A percentile compares a stretch with the other conserved stretches of the same genome.
These are phyloP conservation scores for Phylloscopus trochiloides DNA, from an alignment of 2,113 vertebrate genomes.

Conservation along the genomic window DNA sequence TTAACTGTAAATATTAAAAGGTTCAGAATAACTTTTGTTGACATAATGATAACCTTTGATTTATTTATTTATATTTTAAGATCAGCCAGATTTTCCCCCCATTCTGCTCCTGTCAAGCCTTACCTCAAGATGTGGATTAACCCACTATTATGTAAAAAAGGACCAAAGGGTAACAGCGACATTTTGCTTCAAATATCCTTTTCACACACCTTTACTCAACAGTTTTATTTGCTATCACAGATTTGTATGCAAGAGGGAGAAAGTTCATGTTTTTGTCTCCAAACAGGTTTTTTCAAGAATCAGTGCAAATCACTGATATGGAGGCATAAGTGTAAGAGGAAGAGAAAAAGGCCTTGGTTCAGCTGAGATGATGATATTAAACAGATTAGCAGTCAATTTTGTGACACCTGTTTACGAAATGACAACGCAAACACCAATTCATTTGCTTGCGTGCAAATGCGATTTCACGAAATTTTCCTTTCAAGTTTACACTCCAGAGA, in stretches of 20 bases:
- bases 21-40: neutral
- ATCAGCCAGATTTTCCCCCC: accelerated
- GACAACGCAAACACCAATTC: neutral
- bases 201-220: neutral
- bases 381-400: neutral
- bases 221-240: neutral
- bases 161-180: neutral
- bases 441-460: neutral
- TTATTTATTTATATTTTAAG: neutral
- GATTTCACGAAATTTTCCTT: neutral
- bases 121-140: neutral
- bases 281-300: neutral
- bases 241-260: neutral
- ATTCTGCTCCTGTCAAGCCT: neutral
- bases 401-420: neutral
- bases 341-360: neutral
- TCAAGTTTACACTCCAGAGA: neutral
- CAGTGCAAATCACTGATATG: neutral
- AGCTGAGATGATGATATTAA: neutral
- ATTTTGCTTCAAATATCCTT: neutral
- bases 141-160: neutral
- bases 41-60: neutral
- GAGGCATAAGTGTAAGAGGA: neutral
- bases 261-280: neutral
- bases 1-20: neutral